phyloP scores from a whole-genome alignment of 2,797 vertebrate genomes.

The Sitta carolinensis region DNA sequence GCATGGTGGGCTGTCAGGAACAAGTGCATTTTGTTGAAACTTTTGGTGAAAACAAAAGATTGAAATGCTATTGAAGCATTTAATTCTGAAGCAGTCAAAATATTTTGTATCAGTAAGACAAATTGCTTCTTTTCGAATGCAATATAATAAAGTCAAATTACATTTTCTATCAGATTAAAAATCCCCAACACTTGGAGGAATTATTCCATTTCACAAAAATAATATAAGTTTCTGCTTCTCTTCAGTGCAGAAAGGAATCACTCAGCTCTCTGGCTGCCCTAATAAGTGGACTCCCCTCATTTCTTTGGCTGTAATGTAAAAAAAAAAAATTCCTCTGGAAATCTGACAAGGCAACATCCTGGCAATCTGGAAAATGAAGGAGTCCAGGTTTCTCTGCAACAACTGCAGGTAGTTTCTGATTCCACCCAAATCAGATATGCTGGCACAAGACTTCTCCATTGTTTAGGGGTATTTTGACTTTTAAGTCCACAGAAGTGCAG shows the following conservation, averaged over 20 bases:
- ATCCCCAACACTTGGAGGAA: not conserved
- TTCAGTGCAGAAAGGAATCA: not conserved
- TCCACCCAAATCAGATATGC: not conserved
- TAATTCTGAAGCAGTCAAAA: slow-evolving; percentile 12
- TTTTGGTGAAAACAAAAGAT: not conserved
- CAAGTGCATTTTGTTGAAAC: not conserved
- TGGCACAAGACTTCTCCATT: not conserved
- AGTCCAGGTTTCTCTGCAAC: not conserved
- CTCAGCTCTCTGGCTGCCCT: not conserved
- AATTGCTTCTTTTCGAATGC: slow-evolving; percentile 1
- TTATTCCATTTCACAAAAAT: not conserved
- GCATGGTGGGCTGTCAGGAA: not conserved
- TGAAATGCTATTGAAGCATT: not conserved
- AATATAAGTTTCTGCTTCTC: not conserved
- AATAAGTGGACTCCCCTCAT: not conserved
- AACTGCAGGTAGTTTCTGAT: not conserved
- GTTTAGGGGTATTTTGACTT: not conserved
- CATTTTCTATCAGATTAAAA: not conserved
- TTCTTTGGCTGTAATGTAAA: not conserved
- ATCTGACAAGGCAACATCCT: not conserved
- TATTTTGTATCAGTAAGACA: not conserved
- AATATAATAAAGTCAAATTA: slow-evolving; percentile 28
- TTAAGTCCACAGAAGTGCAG: not conserved
- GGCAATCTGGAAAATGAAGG: not conserved
- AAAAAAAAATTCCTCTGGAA: not conserved